Evolutionary conservation across 2,888 invertebrate species (phyloP).

Genomic region (Seladonia tumulorum): DNA sequence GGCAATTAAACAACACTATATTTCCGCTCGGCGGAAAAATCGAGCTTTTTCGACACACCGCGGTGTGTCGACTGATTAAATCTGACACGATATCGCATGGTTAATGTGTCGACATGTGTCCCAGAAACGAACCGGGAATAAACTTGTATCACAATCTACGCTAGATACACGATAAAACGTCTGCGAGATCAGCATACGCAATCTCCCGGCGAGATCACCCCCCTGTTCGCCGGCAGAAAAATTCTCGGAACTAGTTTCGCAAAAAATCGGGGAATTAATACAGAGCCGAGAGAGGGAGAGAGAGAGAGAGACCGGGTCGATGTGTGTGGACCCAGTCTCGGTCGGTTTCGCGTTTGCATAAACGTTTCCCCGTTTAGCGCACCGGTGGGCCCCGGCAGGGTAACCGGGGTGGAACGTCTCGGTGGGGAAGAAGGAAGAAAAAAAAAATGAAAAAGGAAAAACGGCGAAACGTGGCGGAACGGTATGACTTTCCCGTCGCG

Average conservation of each 20-base stretch:
- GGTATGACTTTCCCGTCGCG: conserved; percentile 33
- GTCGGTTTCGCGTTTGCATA: conserved; percentile 22
- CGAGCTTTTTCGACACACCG: not conserved
- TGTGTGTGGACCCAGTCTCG: not conserved
- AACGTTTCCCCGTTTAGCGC: conserved; percentile 35
- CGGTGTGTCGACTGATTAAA: not conserved
- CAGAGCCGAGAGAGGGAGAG: not conserved
- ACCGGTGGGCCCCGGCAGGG: not conserved
- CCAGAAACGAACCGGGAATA: not conserved
- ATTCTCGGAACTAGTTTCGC: conserved; percentile 11
- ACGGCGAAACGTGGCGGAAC: conserved; percentile 36
- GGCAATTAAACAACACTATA: not conserved
- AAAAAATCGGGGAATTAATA: not conserved
- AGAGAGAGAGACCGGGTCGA: not conserved
- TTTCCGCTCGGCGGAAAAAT: not conserved
- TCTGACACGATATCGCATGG: not conserved
- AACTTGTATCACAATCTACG: not conserved
- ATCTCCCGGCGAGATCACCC: not conserved
- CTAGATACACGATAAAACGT: not conserved
- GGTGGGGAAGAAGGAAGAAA: not conserved
- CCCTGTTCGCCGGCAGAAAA: not conserved
- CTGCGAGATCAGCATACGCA: not conserved
- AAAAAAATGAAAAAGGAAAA: not conserved
- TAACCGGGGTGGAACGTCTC: conserved; percentile 42
- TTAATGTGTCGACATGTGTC: not conserved